Conservation (phyloP, 2,113 vertebrate genomes). For the Morone chrysops region DNA sequence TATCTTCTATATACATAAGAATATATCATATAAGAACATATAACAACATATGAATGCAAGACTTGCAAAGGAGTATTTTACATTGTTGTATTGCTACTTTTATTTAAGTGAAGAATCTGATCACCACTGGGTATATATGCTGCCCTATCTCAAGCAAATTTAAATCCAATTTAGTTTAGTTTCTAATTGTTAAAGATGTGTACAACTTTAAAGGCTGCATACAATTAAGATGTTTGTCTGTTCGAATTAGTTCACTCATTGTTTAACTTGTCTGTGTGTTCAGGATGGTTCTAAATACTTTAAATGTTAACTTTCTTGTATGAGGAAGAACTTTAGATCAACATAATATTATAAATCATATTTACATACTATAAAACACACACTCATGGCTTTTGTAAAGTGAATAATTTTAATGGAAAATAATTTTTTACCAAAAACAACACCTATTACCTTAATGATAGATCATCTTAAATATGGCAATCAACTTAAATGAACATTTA, state of each 20-base stretch:
- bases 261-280: background rate
- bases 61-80: background rate
- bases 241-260: background rate
- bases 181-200: constrained; percentile 18
- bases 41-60: too few species aligned
- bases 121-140: background rate
- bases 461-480: constrained; percentile 30
- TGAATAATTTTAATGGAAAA: constrained; percentile 5
- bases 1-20: too few species aligned
- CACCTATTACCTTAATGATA: constrained; percentile 12
- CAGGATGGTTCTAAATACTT: background rate
- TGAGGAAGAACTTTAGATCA: background rate
- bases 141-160: constrained; percentile 3
- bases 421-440: constrained; percentile 23
- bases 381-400: background rate
- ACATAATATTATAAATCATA: constrained; percentile 1
- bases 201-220: constrained; percentile 22
- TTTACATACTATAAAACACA: constrained; percentile 17
- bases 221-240: background rate
- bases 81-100: background rate
- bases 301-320: background rate
- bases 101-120: background rate
- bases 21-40: too few species aligned
- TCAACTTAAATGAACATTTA: constrained; percentile 49
- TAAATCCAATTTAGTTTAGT: constrained; percentile 6